Conservation (phyloP, 2,797 vertebrate species). For the Pogoniulus pusillus region DNA sequence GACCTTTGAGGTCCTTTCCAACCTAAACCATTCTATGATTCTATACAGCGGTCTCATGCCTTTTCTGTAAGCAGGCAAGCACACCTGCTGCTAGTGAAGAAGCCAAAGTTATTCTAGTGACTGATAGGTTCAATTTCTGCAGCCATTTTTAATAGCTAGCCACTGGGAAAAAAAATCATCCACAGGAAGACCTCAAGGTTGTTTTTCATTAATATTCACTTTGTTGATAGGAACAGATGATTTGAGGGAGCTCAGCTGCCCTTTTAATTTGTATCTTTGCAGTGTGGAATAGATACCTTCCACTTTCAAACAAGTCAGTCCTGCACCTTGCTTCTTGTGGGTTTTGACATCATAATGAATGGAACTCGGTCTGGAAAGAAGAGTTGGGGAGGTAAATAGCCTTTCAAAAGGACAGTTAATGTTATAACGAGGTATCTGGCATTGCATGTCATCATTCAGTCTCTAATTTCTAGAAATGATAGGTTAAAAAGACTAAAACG, state of each 20-base stretch:
- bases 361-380: background rate
- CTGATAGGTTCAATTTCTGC: constrained; percentile 61
- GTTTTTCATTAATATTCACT: constrained; percentile 75
- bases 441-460: background rate
- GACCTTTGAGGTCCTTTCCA: no score
- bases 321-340: background rate
- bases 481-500: background rate
- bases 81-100: constrained; percentile 35
- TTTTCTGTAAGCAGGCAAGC: background rate
- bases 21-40: no score
- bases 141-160: constrained; percentile 68
- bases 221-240: constrained; percentile 65
- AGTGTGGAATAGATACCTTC: constrained; percentile 14
- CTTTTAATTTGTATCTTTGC: constrained; percentile 64
- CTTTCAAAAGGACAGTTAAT: background rate
- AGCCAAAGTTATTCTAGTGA: constrained; percentile 67
- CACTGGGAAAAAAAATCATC: constrained; percentile 65
- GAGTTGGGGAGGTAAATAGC: background rate
- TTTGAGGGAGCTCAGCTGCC: constrained; percentile 65
- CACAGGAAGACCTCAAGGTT: constrained; percentile 70
- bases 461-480: background rate
- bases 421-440: background rate
- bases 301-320: constrained; percentile 54
- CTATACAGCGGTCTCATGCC: background rate
- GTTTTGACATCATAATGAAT: background rate